Percentiles rank a stretch among this genome's conserved stretches.
Evolutionary conservation across 2,113 vertebrate species (phyloP).

Genomic region (Dromiciops gliroides): DNA sequence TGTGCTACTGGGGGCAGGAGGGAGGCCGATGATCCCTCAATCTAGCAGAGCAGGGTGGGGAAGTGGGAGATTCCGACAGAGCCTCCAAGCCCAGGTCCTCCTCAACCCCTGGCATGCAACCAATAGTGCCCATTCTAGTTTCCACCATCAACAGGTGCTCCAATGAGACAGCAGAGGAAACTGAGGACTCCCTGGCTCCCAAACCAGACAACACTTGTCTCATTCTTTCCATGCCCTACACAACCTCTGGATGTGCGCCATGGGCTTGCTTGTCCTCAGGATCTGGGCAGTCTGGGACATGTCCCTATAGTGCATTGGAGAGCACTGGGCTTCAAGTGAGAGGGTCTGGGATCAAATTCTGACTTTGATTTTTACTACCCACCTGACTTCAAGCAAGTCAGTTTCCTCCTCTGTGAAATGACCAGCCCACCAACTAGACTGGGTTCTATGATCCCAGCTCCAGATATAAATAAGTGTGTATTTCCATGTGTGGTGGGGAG

Average conservation of each 20-base stretch:
- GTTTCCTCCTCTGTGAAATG: background rate
- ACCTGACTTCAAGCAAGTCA: background rate
- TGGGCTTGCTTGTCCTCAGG: background rate
- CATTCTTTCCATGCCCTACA: background rate
- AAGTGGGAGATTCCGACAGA: background rate
- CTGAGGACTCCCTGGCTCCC: background rate
- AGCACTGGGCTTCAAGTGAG: no score
- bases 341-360: background rate
- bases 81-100: background rate
- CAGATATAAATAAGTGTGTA: fast-evolving
- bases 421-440: background rate
- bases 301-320: background rate
- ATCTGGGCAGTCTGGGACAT: background rate
- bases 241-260: background rate
- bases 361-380: background rate
- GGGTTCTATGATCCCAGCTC: background rate
- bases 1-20: background rate
- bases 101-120: background rate
- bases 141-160: background rate
- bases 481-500: background rate
- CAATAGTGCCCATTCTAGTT: background rate
- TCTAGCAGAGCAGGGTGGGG: background rate
- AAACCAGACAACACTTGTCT: background rate
- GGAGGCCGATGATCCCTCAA: background rate
- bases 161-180: background rate